Evolutionary conservation across 2,888 invertebrate genomes (phyloP).

Genomic region (Chaetogeoica ovagalla): DNA sequence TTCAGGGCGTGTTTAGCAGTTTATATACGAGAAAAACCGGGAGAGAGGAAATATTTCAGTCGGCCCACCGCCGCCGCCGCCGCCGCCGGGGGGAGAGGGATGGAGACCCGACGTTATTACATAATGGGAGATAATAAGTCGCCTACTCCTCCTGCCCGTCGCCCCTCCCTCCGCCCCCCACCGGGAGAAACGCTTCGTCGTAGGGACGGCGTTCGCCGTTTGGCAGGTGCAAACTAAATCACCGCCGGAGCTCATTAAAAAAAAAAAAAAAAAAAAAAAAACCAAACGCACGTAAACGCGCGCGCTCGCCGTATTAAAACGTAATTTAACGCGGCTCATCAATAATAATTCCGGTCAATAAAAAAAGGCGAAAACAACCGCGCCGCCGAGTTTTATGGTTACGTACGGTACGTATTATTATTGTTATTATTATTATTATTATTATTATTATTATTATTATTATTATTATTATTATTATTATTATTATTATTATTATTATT

Average conservation of each 20-base stretch:
- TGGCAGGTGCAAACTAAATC: conserved; percentile 47
- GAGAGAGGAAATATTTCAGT: too few relatives aligned
- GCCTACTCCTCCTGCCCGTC: background rate
- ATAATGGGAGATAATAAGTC: too few relatives aligned
- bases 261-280: too few relatives aligned
- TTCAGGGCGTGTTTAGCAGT: too few relatives aligned
- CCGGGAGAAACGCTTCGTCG: background rate
- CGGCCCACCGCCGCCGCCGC: too few relatives aligned
- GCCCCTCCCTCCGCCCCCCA: background rate
- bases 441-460: too few relatives aligned
- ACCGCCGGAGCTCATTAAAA: background rate
- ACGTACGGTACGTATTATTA: background rate
- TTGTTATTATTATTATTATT: too few relatives aligned
- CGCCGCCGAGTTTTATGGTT: conserved; percentile 14
- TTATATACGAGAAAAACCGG: too few relatives aligned
- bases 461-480: too few relatives aligned
- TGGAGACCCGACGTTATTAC: too few relatives aligned
- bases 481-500: too few relatives aligned
- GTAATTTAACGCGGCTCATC: conserved; percentile 51
- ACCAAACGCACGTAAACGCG: background rate
- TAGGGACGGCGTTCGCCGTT: conserved; percentile 3
- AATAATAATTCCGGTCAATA: conserved; percentile 51
- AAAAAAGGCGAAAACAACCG: conserved; percentile 27
- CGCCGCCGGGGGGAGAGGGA: too few relatives aligned
- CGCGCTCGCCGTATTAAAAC: conserved; percentile 35